Percentiles rank a stretch among this genome's conserved stretches.
These are phyloP conservation scores for Dione juno DNA, from an alignment of 2,888 invertebrate species.

Conservation along the genomic window DNA sequence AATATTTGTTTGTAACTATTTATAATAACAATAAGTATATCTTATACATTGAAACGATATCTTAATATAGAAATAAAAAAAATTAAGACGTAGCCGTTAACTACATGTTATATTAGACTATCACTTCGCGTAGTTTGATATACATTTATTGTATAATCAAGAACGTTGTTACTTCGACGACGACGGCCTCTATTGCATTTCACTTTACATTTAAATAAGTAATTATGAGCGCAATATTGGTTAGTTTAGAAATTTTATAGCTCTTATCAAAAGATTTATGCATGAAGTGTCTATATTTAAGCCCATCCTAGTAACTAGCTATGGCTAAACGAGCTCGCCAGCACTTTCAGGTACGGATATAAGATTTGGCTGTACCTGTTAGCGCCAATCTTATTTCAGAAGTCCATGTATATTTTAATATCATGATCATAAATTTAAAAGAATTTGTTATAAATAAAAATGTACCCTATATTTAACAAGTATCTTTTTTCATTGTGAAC, in stretches of 20 bases:
- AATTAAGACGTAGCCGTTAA: too few relatives aligned
- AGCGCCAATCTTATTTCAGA: constrained; percentile 22
- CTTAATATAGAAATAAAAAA: too few relatives aligned
- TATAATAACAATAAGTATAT: too few relatives aligned
- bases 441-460: not conserved
- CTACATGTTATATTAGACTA: too few relatives aligned
- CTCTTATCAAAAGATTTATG: constrained; percentile 15
- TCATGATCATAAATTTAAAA: not conserved
- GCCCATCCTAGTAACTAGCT: constrained; percentile 34
- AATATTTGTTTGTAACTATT: too few relatives aligned
- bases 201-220: too few relatives aligned
- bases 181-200: not conserved
- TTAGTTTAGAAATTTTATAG: constrained; percentile 3
- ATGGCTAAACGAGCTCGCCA: constrained; percentile 35
- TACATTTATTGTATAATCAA: too few relatives aligned
- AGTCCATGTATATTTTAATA: constrained; percentile 21
- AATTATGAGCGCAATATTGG: not conserved
- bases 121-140: too few relatives aligned
- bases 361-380: constrained; percentile 29
- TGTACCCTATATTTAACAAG: not conserved
- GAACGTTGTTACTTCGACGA: too few relatives aligned
- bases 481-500: not conserved
- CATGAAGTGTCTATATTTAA: constrained; percentile 34
- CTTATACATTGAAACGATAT: too few relatives aligned
- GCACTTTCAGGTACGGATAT: constrained; percentile 33